Evolutionary conservation across 1,140 invertebrate species (phyloP).

Genomic region (Phthorimaea operculella): DNA sequence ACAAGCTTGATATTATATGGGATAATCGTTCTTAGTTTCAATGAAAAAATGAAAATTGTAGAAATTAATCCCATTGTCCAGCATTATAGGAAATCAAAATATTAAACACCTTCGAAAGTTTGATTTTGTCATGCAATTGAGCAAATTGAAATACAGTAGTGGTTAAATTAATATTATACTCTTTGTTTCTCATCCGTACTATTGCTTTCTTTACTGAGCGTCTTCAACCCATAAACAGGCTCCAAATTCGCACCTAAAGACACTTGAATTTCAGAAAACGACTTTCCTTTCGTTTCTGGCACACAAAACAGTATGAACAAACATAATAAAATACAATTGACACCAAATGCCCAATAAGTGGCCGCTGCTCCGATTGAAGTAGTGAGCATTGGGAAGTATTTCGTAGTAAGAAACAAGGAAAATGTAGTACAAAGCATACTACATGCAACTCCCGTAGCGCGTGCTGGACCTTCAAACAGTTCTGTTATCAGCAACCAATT

Average conservation of each 20-base stretch:
- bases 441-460: constrained; percentile 15
- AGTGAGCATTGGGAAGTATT: constrained; percentile 66
- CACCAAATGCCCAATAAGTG: constrained; percentile 72
- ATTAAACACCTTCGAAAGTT: too few species aligned
- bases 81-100: too few species aligned
- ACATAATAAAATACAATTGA: constrained; percentile 64
- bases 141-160: too few species aligned
- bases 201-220: neutral
- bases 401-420: constrained; percentile 71
- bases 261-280: constrained; percentile 68
- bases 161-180: too few species aligned
- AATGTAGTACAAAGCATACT: constrained; percentile 58
- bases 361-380: constrained; percentile 62
- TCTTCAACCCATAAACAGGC: neutral
- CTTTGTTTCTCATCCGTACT: neutral
- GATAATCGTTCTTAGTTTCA: too few species aligned
- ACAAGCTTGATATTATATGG: too few species aligned
- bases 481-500: constrained; percentile 38
- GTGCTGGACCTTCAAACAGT: constrained; percentile 36
- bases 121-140: too few species aligned
- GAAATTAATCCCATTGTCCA: too few species aligned
- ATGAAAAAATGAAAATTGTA: too few species aligned
- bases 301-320: constrained; percentile 67
- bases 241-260: constrained; percentile 20
- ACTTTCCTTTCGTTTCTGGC: constrained; percentile 72